Conservation (phyloP, 64 coral and sea anemone species). For the Stichodactyla helianthus region DNA sequence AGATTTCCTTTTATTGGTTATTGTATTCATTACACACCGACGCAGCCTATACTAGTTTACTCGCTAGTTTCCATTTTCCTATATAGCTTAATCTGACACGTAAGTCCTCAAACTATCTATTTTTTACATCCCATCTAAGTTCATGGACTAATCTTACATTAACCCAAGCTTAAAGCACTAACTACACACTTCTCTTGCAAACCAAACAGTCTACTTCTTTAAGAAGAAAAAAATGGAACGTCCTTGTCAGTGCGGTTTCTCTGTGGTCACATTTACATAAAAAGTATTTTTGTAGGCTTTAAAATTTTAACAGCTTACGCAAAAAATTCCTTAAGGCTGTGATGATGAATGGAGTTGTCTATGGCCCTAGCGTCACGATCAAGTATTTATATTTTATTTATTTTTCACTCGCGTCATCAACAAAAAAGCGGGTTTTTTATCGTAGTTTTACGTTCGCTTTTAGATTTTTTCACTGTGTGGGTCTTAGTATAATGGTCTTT, state of each 20-base stretch:
- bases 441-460: neutral
- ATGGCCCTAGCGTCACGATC: neutral
- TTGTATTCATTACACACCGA: no score
- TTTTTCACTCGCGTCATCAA: neutral
- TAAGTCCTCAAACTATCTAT: no score
- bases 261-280: conserved; percentile 6
- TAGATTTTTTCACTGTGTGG: neutral
- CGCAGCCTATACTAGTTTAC: no score
- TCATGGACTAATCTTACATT: no score
- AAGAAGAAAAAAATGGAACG: neutral
- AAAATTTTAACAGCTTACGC: conserved; percentile 24
- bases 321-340: neutral
- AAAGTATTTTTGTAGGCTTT: conserved; percentile 26
- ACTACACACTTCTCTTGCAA: neutral
- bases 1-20: no score
- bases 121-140: no score
- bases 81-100: no score
- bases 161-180: neutral
- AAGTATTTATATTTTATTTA: neutral
- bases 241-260: neutral
- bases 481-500: neutral
- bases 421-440: neutral
- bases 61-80: no score
- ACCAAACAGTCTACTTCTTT: neutral
- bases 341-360: neutral